Evolutionary conservation across 1,140 invertebrate genomes (phyloP).

Genomic region (Plectrocnemia conspersa): DNA sequence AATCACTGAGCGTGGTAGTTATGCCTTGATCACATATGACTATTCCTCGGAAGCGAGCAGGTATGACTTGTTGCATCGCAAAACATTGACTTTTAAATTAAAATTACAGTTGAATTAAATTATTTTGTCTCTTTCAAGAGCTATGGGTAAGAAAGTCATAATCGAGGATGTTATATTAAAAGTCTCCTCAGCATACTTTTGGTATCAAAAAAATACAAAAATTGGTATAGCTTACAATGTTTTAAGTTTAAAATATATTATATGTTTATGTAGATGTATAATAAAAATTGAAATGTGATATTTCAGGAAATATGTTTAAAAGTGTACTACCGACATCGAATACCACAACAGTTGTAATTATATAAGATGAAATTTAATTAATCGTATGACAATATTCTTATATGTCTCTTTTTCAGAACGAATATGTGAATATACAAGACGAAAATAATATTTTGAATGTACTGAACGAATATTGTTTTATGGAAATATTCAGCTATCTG

Average conservation of each 20-base stretch:
- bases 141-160: not conserved
- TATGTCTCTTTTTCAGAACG: not conserved
- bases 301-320: not conserved
- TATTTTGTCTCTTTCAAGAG: conserved; percentile 23
- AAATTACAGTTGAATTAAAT: not conserved
- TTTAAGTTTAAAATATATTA: not conserved
- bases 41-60: not conserved
- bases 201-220: conserved; percentile 19
- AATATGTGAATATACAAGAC: conserved; percentile 4
- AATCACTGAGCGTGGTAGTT: not conserved
- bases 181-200: conserved; percentile 24
- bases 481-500: conserved; percentile 29
- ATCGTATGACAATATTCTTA: not conserved
- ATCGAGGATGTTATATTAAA: conserved; percentile 4
- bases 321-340: not conserved
- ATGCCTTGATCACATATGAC: conserved; percentile 23
- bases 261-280: too few species aligned
- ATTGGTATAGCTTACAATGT: not conserved
- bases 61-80: not conserved
- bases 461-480: conserved; percentile 30
- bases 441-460: conserved; percentile 23
- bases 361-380: not conserved
- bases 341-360: not conserved
- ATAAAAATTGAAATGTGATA: not conserved
- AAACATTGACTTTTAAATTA: not conserved